Conservation (phyloP, 2,888 invertebrate genomes). For the Acheta domesticus region DNA sequence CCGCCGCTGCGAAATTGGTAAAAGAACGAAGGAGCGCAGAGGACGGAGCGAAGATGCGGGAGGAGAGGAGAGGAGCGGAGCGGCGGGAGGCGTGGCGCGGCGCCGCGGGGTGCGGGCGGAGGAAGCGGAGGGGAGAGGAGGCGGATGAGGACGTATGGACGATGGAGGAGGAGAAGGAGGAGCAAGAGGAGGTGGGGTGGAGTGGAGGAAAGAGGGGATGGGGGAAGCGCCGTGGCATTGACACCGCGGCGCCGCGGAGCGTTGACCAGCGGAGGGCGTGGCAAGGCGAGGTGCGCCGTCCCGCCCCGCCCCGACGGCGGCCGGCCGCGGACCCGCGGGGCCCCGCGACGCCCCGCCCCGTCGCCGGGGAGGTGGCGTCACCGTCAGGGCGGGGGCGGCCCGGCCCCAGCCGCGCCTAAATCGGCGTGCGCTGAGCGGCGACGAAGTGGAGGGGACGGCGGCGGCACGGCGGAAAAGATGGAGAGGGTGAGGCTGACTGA, state of each 20-base stretch:
- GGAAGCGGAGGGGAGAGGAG: not conserved
- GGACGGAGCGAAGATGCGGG: not conserved
- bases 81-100: not conserved
- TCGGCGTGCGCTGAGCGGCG: not conserved
- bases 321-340: not conserved
- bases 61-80: not conserved
- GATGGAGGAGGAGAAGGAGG: not conserved
- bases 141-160: not conserved
- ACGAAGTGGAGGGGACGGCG: too few relatives aligned
- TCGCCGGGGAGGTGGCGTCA: not conserved
- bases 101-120: not conserved
- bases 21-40: constrained; percentile 18
- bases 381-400: not conserved
- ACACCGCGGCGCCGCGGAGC: not conserved
- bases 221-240: not conserved
- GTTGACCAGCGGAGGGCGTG: not conserved
- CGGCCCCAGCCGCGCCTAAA: not conserved
- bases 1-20: not conserved
- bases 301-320: not conserved
- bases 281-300: not conserved
- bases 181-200: not conserved
- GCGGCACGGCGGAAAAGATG: too few relatives aligned
- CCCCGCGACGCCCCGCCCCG: not conserved
- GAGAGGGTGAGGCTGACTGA: too few relatives aligned
- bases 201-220: not conserved